Conservation (phyloP, 2,113 vertebrate genomes). For the Leptocoma aspasia region DNA sequence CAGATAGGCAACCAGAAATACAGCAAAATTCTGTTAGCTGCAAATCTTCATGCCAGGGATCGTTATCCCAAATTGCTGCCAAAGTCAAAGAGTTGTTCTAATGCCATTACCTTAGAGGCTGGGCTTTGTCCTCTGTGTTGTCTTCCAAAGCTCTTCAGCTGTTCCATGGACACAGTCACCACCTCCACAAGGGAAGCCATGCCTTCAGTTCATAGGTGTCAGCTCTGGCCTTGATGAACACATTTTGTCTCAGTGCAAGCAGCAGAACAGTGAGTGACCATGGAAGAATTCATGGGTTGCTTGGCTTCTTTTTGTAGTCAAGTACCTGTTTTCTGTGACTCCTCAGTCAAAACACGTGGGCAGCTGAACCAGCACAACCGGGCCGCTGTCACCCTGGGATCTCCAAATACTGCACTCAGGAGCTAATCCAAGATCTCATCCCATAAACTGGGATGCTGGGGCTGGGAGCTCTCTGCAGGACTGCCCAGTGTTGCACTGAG, state of each 20-base stretch:
- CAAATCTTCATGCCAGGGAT: not conserved
- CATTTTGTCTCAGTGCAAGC: not conserved
- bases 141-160: not conserved
- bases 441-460: not conserved
- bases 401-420: not conserved
- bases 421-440: not conserved
- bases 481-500: not conserved
- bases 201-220: fast-evolving
- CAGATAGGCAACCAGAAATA: not conserved
- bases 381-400: not conserved
- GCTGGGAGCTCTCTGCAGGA: not conserved
- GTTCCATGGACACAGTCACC: not conserved
- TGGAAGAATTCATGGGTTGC: not conserved
- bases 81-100: not conserved
- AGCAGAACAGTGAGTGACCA: fast-evolving
- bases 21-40: not conserved
- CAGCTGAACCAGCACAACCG: not conserved
- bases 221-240: not conserved
- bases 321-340: not conserved
- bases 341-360: not conserved
- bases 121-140: not conserved
- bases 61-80: not conserved
- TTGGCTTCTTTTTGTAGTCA: not conserved
- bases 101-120: not conserved
- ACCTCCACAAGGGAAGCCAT: not conserved